Base-by-base conservation (phyloP, 2,113 vertebrate species). In the Furnarius figulus region DNA sequence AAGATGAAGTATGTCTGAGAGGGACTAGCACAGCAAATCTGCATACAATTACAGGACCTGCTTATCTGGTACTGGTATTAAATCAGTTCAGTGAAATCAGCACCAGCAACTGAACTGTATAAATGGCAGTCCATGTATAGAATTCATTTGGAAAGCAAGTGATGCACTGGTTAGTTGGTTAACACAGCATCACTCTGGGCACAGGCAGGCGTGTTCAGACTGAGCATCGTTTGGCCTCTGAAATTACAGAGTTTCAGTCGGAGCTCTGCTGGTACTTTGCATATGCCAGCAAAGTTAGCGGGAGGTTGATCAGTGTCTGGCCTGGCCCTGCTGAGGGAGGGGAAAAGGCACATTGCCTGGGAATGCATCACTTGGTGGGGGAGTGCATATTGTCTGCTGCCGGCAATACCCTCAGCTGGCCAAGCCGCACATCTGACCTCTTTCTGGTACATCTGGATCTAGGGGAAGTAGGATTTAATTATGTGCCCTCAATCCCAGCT, bases 91-190 rank as follows among this genome's bases (percentile, higher is more conserved):
- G 65, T 59, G 77, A 67, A 71, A 84, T 47, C 42, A 62, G 17
- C 0, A 0, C 50, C 0, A 1, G 66, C 35, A 87, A 44, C 23
- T 37, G 53, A 58, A 27, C 39, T 63, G 24, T 4, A 11, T 13
- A 33, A 75, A 59, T 11, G 10, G 10, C 23, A 30, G 8, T 21
- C 22, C 4, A 3, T 0, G 0, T 5, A 3, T 49, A 58, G 83
- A 82, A 67, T 22, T 50, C 2, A 0, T 31, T 19, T 21, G 53
- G 52, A 49, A 55, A 63, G 33, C 30, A 42, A 50, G 28, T 5
- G 49, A 30, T 46, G 59, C 37, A 23, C 37, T 42, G 33, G 5
- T 10, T 2, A 1, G n/a, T n/a, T 33, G 62, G 37, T 20, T 58
- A 56, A 53, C 14, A 5, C 4, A 5, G 55, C 42, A 23, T 40